Conservation (phyloP, 2,888 invertebrate genomes). For the Cremastobaeus sp. region DNA sequence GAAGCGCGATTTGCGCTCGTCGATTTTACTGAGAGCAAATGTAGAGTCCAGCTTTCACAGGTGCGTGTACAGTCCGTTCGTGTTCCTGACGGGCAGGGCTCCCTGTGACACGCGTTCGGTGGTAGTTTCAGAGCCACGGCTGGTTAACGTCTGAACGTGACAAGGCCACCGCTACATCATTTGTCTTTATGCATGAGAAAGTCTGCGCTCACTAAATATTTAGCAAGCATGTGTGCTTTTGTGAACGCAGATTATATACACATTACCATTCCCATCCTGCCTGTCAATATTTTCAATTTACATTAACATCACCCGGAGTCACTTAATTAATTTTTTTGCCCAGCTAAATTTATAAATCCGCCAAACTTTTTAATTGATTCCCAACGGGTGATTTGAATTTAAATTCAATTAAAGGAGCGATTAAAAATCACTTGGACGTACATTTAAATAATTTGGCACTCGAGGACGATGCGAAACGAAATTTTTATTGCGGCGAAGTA, state of each 20-base stretch:
- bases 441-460: not conserved
- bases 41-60: constrained; percentile 52
- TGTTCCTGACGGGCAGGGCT: constrained; percentile 72
- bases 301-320: constrained; percentile 13
- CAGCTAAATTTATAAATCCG: not conserved
- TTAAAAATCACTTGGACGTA: not conserved
- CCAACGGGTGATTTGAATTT: not conserved
- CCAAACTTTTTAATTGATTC: constrained; percentile 11
- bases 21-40: constrained; percentile 58
- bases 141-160: constrained; percentile 73
- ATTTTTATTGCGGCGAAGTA: constrained; percentile 10
- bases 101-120: constrained; percentile 68
- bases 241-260: constrained; percentile 33
- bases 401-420: constrained; percentile 11
- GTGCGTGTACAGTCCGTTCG: constrained; percentile 63
- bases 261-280: constrained; percentile 28
- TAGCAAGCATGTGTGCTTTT: constrained; percentile 55
- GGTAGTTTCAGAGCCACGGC: constrained; percentile 62
- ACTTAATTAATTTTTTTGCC: constrained; percentile 23
- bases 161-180: constrained; percentile 70
- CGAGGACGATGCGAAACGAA: not conserved
- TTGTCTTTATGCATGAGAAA: constrained; percentile 74
- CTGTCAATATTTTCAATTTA: constrained; percentile 44
- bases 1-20: constrained; percentile 59
- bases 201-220: constrained; percentile 63